Evolutionary conservation across 2,888 invertebrate species (phyloP), one percentile per base, ranked within the genome.

Genomic region (Lepidocyrtinus sp.): DNA sequence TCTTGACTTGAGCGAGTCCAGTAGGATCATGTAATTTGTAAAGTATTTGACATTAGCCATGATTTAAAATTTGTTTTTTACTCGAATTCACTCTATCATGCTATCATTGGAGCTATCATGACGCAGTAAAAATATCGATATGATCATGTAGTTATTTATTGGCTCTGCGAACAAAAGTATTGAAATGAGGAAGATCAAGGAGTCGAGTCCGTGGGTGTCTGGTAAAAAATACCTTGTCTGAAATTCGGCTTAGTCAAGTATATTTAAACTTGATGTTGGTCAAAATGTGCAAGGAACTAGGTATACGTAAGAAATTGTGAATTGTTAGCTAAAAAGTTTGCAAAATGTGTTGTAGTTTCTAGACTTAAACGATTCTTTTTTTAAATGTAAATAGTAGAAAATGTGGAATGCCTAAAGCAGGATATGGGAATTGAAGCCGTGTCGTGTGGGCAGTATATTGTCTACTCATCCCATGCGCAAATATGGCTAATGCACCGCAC

Each of bases 161-260:
- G 55, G 46, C 26, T 15, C 50, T 2, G n/a, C 59, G 76, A n/a
- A n/a, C 65, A 55, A 5, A 65, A 64, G 55, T 55, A 71, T 65
- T 71, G 77, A 67, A 76, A 71, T 59, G 36, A 77, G 71, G 77
- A 77, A 77, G 77, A 77, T 77, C 70, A 69, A 55, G 22, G 45
- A 36, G n/a, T n/a, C n/a, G 24, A 26, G 22, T 61, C 71, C 65
- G 77, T 77, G 71, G 77, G 77, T 77, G 71, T 77, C 71, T 63
- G 21, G 55, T 61, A 67, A 69, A 50, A 67, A 63, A 25, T 75
- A 45, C 69, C 75, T 46, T 62, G n/a, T n/a, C 12, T 45, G 75
- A 45, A 12, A 62, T 25, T 70, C 19, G 61, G 61, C 19, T 68
- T n/a, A 63, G 26, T 27, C 15, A 62, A 63, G 63, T 62, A n/a